Base-by-base conservation (phyloP, 1,140 invertebrate genomes). In the Drosophila gunungcola region DNA sequence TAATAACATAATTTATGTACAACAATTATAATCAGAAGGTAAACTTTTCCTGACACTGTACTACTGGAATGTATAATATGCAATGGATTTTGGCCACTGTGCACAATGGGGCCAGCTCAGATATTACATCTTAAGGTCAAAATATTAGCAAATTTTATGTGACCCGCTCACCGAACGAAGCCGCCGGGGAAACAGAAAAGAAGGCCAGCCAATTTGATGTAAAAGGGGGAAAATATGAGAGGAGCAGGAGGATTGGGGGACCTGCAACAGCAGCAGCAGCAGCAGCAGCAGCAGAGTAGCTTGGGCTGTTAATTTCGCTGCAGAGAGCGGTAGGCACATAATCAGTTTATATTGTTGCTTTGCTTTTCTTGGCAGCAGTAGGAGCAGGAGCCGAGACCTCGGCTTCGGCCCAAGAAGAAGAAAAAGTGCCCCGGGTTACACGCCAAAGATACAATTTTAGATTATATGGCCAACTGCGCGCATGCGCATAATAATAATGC, bases 401-500 rank as follows among this genome's bases (percentile, higher is more conserved):
- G 16, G 16, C 16, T 21, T 27, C 41, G 34, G 67, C 41, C 4
- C 13, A 68, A 52, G 10, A 69, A 79, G 48, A 43, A 73, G 63
- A 78, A 73, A 39, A 73, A 88, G 73, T 82, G 89, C 89, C 89
- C 80, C 84, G 78, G 83, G 88, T 89, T 91, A 91, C 89, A 89
- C 89, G 83, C 89, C 89, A 91, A 91, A 91, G 89, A 91, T 91
- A 91, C 89, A 91, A 91, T 91, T 91, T 91, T 91, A 91, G 89
- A 91, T 91, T 91, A 85, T 91, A 89, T 85, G 83, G 67, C 83
- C 88, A 85, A 83, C 80, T 89, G 89, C 82, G 88, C 89, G 89
- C 89, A 91, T 89, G 89, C 89, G 89, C 89, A 91, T 91, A 90
- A 90, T 90, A 90, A 89, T 89, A 89, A 85, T 90, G 80, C 84